Percentiles rank a stretch among this genome's conserved stretches.
Evolutionary conservation across 1,140 invertebrate species (phyloP).

Genomic region (Aphidius ervi): DNA sequence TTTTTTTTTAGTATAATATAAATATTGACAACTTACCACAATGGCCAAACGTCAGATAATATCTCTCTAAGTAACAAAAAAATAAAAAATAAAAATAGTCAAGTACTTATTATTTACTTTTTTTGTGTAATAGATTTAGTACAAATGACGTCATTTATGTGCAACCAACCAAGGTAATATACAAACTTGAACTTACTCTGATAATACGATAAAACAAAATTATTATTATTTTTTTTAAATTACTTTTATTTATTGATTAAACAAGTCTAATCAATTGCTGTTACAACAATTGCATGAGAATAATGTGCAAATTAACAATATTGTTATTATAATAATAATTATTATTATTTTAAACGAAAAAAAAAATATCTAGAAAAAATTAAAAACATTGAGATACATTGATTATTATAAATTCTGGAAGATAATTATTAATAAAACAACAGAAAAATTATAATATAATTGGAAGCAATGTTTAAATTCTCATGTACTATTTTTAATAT

Average conservation of each 20-base stretch:
- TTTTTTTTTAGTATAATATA: no score
- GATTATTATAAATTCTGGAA: not conserved
- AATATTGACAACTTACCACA: no score
- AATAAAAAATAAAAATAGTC: no score
- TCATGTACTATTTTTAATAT: not conserved
- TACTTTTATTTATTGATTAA: conserved; percentile 1
- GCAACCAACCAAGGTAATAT: no score
- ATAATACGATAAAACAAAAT: no score
- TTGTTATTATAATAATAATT: no score
- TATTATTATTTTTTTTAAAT: not conserved
- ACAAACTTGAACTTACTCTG: no score
- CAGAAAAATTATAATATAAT: not conserved
- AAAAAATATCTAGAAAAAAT: not conserved
- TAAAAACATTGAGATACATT: not conserved
- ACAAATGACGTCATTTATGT: no score
- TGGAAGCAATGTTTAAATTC: not conserved
- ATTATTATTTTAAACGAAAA: not conserved
- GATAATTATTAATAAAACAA: not conserved
- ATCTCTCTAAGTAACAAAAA: no score
- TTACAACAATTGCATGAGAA: conserved; percentile 5
- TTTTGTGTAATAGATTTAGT: no score
- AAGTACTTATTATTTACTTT: no score
- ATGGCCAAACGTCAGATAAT: no score
- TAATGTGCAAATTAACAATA: conserved; percentile 1
- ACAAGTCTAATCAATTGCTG: conserved; percentile 11